A percentile compares a stretch with the other conserved stretches of the same genome.
Evolutionary conservation across 2,888 invertebrate species (phyloP).

Genomic region (Tethea ocularis): DNA sequence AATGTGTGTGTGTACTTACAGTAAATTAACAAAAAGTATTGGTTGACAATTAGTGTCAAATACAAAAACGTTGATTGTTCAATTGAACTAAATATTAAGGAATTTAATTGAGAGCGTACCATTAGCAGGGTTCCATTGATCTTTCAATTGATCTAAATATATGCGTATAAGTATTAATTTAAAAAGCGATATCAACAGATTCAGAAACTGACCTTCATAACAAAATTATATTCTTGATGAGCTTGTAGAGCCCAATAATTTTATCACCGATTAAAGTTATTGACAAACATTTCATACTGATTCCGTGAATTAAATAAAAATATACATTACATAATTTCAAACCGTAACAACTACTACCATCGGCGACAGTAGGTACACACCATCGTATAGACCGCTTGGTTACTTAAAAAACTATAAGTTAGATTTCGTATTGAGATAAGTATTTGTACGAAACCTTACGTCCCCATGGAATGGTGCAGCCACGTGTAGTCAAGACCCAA

Average conservation of each 20-base stretch:
- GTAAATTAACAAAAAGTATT: too few relatives aligned
- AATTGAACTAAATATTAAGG: neutral
- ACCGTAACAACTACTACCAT: too few relatives aligned
- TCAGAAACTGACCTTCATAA: neutral
- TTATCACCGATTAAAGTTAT: neutral
- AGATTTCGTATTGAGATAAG: slow-evolving; percentile 7
- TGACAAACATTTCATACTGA: neutral
- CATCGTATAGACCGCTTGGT: neutral
- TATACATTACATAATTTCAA: too few relatives aligned
- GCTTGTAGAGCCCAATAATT: too few relatives aligned
- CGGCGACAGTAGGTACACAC: too few relatives aligned
- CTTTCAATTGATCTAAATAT: neutral
- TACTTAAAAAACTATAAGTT: neutral
- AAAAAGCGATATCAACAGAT: neutral
- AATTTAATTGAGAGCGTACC: neutral
- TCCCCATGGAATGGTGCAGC: neutral
- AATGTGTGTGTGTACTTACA: too few relatives aligned
- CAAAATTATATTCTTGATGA: neutral
- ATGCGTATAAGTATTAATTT: neutral
- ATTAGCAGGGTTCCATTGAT: neutral
- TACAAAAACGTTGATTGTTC: neutral
- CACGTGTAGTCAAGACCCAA: slow-evolving; percentile 12
- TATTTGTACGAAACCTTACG: neutral
- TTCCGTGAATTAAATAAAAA: too few relatives aligned
- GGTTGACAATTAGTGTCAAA: too few relatives aligned